Percentiles rank a stretch among this genome's conserved stretches.
Conservation (phyloP, 2,888 invertebrate genomes). For the Habroteleia sp. region DNA sequence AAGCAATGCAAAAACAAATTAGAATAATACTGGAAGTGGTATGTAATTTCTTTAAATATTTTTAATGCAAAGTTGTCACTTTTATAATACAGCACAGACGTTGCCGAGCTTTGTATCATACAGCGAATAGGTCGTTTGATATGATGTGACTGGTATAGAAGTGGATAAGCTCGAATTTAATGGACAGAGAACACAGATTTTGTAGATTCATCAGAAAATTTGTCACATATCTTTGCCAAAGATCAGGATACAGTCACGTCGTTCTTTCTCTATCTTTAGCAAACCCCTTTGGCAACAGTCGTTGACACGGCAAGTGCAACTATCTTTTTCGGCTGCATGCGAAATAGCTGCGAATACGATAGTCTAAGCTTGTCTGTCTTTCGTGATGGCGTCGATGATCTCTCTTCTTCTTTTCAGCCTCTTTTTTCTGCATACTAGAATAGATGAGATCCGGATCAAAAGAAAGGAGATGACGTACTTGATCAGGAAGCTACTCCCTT, state of each 20-base stretch:
- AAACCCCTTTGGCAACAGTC: constrained; percentile 48
- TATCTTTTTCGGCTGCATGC: constrained; percentile 39
- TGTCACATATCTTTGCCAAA: constrained; percentile 73
- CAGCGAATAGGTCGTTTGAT: constrained; percentile 68
- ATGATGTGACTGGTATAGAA: constrained; percentile 62
- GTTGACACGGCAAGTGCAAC: constrained; percentile 38
- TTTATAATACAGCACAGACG: constrained; percentile 10
- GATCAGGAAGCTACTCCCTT: constrained; percentile 66
- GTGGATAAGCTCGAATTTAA: constrained; percentile 75
- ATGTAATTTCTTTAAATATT: no score
- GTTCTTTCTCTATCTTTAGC: constrained; percentile 63
- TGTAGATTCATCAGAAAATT: constrained; percentile 76
- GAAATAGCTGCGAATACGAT: constrained; percentile 24
- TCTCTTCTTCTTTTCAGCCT: constrained; percentile 40
- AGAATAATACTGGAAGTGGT: no score
- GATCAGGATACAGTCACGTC: constrained; percentile 77
- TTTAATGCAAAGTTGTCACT: no score
- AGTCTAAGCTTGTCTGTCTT: constrained; percentile 28
- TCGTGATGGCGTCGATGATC: constrained; percentile 27
- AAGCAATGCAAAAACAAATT: no score
- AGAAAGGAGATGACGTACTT: constrained; percentile 66
- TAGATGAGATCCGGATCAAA: constrained; percentile 56
- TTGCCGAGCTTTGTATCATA: constrained; percentile 44
- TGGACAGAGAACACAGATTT: constrained; percentile 77
- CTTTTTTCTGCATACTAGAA: constrained; percentile 48